A percentile compares a stretch with the other conserved stretches of the same genome.
Conservation (phyloP, 2,888 invertebrate genomes). For the Rotaria sp. region DNA sequence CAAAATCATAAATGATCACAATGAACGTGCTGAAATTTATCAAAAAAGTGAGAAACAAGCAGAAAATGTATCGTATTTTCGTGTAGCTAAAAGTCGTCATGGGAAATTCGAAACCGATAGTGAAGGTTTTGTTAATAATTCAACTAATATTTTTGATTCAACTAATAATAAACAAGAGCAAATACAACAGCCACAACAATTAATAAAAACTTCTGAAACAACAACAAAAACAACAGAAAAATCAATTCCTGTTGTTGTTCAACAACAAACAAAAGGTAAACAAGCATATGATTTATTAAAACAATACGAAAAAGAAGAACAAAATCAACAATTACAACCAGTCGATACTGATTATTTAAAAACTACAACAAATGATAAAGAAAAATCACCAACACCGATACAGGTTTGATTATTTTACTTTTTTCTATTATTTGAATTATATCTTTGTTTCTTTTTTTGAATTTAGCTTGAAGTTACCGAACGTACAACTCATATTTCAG, state of each 20-base stretch:
- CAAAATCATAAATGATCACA: background rate
- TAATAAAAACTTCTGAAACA: background rate
- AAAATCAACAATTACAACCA: background rate
- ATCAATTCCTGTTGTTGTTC: background rate
- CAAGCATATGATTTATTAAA: background rate
- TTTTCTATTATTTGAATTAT: background rate
- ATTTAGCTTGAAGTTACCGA: slow-evolving; percentile 23
- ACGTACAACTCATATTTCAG: slow-evolving; percentile 11
- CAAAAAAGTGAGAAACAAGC: background rate
- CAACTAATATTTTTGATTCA: background rate
- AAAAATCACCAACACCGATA: slow-evolving; percentile 6
- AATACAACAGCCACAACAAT: background rate
- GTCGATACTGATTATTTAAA: background rate
- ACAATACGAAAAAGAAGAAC: slow-evolving; percentile 24
- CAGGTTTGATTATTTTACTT: background rate
- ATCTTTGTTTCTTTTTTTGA: background rate
- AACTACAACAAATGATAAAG: background rate
- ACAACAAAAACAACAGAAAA: background rate
- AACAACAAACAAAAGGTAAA: background rate
- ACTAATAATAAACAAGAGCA: background rate
- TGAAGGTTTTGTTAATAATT: background rate
- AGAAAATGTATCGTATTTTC: slow-evolving; percentile 17
- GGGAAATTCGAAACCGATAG: background rate
- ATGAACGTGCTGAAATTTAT: background rate
- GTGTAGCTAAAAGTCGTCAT: slow-evolving; percentile 4